phyloP scores from a whole-genome alignment of 1,140 invertebrate genomes.

The Sipha flava region DNA sequence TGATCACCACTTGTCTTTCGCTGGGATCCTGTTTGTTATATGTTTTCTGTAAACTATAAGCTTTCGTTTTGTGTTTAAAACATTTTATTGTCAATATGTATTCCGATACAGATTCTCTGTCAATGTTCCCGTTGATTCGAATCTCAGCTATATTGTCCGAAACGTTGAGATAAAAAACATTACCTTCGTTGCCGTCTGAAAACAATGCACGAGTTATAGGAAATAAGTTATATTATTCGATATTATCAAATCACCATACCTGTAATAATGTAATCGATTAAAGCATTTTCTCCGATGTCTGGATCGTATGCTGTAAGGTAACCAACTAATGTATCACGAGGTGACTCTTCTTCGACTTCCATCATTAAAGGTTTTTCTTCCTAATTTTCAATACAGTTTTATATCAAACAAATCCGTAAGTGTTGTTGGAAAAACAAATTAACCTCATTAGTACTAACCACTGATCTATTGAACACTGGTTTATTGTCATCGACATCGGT shows the following conservation, averaged over 20 bases:
- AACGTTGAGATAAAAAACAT: constrained; percentile 54
- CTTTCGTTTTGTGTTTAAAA: constrained; percentile 50
- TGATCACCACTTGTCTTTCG: constrained; percentile 58
- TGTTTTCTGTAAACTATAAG: constrained; percentile 46
- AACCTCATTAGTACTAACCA: constrained; percentile 48
- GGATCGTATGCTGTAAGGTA: constrained; percentile 60
- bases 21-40: constrained; percentile 61
- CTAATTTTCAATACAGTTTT: constrained; percentile 42
- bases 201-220: constrained; percentile 5
- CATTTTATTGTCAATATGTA: constrained; percentile 62
- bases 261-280: constrained; percentile 63
- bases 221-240: constrained; percentile 1
- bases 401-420: background rate
- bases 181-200: constrained; percentile 60
- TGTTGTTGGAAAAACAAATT: background rate
- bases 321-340: constrained; percentile 56
- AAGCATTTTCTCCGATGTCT: constrained; percentile 65
- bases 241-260: constrained; percentile 43
- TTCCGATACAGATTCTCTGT: constrained; percentile 55
- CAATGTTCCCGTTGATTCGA: constrained; percentile 52
- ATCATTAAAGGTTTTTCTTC: constrained; percentile 57
- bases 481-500: constrained; percentile 71
- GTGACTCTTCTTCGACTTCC: constrained; percentile 56
- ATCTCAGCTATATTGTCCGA: constrained; percentile 58
- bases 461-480: constrained; percentile 59